Evolutionary conservation across 2,888 invertebrate genomes (phyloP).

Genomic region (Phlogophora meticulosa): DNA sequence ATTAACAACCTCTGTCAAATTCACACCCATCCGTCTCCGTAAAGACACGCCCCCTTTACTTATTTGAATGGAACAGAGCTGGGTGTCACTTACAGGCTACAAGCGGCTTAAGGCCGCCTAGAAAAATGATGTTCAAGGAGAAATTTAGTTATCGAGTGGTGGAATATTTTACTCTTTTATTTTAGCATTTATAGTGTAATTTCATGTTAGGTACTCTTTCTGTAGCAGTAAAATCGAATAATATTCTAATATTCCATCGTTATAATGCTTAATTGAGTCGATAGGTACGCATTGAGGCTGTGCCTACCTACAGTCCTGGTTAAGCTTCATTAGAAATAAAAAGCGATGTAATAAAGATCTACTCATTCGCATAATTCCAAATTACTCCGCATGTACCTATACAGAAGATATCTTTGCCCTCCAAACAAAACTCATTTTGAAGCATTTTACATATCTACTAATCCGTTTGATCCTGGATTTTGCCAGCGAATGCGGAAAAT

Average conservation of each 20-base stretch:
- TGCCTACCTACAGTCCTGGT: not conserved
- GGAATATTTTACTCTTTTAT: slow-evolving; percentile 13
- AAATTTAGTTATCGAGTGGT: slow-evolving; percentile 31
- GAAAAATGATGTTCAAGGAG: slow-evolving; percentile 43
- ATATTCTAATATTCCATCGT: too few species aligned
- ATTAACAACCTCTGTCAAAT: slow-evolving; percentile 88
- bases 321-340: slow-evolving; percentile 1
- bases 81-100: slow-evolving; percentile 66
- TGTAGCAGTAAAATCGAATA: too few species aligned
- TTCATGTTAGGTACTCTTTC: too few species aligned
- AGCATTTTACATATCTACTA: slow-evolving; percentile 37
- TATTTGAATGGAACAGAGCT: slow-evolving; percentile 71
- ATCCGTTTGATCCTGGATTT: slow-evolving; percentile 44
- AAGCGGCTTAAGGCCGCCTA: slow-evolving; percentile 53
- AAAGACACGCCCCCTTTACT: slow-evolving; percentile 69
- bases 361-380: slow-evolving; percentile 9
- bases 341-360: not conserved
- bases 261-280: too few species aligned
- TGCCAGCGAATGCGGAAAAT: slow-evolving; percentile 39
- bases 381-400: slow-evolving; percentile 30
- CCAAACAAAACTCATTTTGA: slow-evolving; percentile 42
- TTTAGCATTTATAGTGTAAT: slow-evolving; percentile 11
- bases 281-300: too few species aligned
- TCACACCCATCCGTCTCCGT: slow-evolving; percentile 81
- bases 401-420: slow-evolving; percentile 34